Evolutionary conservation across 2,797 vertebrate species (phyloP), one percentile per base, ranked within the genome.

Genomic region (Esox masquinongy): DNA sequence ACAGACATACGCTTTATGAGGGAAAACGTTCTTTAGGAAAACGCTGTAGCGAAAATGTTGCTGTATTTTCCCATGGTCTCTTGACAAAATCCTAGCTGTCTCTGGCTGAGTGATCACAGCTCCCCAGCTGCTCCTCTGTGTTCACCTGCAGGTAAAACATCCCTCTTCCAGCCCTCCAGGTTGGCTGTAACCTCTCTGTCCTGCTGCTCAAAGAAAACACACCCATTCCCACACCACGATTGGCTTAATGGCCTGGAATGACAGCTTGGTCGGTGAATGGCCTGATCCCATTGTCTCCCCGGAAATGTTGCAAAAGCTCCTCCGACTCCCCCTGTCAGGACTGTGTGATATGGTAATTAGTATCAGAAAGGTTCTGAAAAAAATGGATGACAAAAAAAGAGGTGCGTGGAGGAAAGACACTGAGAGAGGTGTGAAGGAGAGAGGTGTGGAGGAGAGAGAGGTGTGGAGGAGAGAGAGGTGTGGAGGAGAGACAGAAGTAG

Each of bases 291-390:
- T 67, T 29, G 31, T 71, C 49, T 70, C 73, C 84, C 83, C 0
- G 43, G 9, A 43, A 11, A 7, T 83, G 56, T 82, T 78, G 81
- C 85, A 88, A 83, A 89, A 80, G 85, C 80, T 88, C 83, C 78
- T 82, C 83, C 83, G 83, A 89, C 84, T 89, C 72, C 53, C 31
- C 71, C 77, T 80, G 74, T 86, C 83, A 80, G 83, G 72, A 51
- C 74, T 79, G 73, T 74, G 75, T 74, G 79, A 82, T 68, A 85
- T 86, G 84, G 80, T 89, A 90, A 90, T 89, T 85, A 79, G 74
- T 84, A 81, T 49, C 78, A 85, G 76, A 87, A 79, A 79, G 81
- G 49, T 61, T 17, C 56, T 4, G n/a, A 24, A 61, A 61, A 51
- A 26, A 83, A 80, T 26, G 73, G 43, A 47, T 47, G 43, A 47